Evolutionary conservation across 2,888 invertebrate species (phyloP).

Genomic region (Trilocha varians): DNA sequence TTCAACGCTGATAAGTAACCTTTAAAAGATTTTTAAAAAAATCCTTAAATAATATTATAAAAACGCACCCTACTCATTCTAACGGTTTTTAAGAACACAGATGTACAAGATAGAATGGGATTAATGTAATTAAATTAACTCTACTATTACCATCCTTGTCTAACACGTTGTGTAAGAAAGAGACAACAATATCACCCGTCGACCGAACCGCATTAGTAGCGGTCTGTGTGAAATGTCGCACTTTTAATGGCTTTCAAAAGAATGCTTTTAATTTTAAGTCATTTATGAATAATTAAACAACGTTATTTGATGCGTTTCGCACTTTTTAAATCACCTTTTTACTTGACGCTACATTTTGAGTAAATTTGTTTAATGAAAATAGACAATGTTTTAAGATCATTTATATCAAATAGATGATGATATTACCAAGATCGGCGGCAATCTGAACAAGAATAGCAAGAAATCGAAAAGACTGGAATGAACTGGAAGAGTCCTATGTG

Average conservation of each 20-base stretch:
- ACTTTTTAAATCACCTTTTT: not conserved
- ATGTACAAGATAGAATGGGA: constrained; percentile 28
- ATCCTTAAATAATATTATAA: too few relatives aligned
- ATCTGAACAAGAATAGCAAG: too few relatives aligned
- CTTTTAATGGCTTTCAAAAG: not conserved
- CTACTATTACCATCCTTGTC: constrained; percentile 37
- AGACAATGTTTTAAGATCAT: too few relatives aligned
- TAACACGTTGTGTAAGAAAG: constrained; percentile 18
- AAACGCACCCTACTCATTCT: constrained; percentile 25
- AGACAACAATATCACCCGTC: constrained; percentile 13
- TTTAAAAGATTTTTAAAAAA: too few relatives aligned
- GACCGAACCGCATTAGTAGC: not conserved
- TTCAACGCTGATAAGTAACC: too few relatives aligned
- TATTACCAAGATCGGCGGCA: too few relatives aligned
- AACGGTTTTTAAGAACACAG: constrained; percentile 24
- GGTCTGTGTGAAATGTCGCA: not conserved
- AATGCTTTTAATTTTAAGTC: not conserved
- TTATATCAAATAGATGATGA: too few relatives aligned
- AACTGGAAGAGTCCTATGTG: too few relatives aligned
- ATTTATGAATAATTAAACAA: constrained; percentile 8
- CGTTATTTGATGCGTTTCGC: constrained; percentile 22
- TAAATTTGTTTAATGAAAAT: too few relatives aligned
- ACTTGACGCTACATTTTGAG: too few relatives aligned
- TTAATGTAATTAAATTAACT: constrained; percentile 57
- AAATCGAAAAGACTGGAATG: too few relatives aligned